Conservation (phyloP, 1,140 invertebrate species). For the Drosophila tani region DNA sequence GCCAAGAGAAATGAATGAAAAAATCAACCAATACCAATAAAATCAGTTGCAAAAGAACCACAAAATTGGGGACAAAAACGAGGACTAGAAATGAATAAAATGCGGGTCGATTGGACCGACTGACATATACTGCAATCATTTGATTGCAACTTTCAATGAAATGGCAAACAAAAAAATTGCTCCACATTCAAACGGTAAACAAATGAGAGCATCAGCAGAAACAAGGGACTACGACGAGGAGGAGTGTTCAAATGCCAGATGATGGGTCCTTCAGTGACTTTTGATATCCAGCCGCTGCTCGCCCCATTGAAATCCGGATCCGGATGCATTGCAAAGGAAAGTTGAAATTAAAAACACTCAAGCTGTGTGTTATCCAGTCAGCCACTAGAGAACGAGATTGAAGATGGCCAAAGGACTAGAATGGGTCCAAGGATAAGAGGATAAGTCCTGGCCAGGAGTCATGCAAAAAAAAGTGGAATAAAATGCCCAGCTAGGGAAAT, state of each 20-base stretch:
- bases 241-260: conserved; percentile 38
- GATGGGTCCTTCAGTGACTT: conserved; percentile 55
- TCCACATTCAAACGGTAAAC: conserved; percentile 40
- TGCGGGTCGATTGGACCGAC: conserved; percentile 32
- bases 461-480: conserved; percentile 10
- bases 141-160: conserved; percentile 42
- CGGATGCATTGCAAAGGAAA: conserved; percentile 50
- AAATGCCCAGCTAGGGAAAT: conserved; percentile 49
- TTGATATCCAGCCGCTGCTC: conserved; percentile 61
- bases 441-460: conserved; percentile 34
- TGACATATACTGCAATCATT: conserved; percentile 43
- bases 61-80: conserved; percentile 24
- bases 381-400: conserved; percentile 51
- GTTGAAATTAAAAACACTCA: conserved; percentile 81
- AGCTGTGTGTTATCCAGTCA: conserved; percentile 70
- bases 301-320: conserved; percentile 54
- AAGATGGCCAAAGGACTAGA: conserved; percentile 32
- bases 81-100: conserved; percentile 26
- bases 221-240: conserved; percentile 8
- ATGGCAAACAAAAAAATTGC: conserved; percentile 36
- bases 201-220: conserved; percentile 38
- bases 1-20: conserved; percentile 1
- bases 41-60: conserved; percentile 8
- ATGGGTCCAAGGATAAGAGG: conserved; percentile 26
- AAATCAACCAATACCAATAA: conserved; percentile 1